phyloP scores from a whole-genome alignment of 2,797 vertebrate genomes.

The Acanthornis magna region DNA sequence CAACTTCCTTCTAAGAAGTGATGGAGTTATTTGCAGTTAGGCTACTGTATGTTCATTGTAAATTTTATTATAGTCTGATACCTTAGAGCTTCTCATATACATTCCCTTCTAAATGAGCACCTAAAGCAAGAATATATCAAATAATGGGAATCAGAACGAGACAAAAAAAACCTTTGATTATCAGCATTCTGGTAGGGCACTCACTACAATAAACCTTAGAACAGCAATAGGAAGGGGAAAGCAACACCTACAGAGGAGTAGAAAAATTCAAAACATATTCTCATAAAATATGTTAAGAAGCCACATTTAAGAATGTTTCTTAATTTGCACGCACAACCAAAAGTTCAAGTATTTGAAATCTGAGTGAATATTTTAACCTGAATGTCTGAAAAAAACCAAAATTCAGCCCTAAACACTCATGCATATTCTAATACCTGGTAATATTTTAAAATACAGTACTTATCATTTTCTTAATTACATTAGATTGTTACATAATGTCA shows the following conservation, averaged over 20 bases:
- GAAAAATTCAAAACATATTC: neutral
- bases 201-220: neutral
- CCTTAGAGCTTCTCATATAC: neutral
- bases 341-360: neutral
- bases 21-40: neutral
- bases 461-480: neutral
- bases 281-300: neutral
- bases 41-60: neutral
- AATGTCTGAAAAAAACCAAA: neutral
- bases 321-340: neutral
- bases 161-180: neutral
- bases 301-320: neutral
- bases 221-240: neutral
- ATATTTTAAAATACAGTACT: neutral
- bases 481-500: neutral
- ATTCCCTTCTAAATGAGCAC: neutral
- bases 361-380: neutral
- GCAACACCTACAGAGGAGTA: neutral
- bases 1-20: neutral
- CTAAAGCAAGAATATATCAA: neutral
- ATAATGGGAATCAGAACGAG: neutral
- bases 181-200: neutral
- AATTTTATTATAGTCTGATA: neutral
- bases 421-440: neutral
- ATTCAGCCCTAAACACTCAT: neutral